Evolutionary conservation across 2,113 vertebrate genomes (phyloP).

Genomic region (Sander vitreus): DNA sequence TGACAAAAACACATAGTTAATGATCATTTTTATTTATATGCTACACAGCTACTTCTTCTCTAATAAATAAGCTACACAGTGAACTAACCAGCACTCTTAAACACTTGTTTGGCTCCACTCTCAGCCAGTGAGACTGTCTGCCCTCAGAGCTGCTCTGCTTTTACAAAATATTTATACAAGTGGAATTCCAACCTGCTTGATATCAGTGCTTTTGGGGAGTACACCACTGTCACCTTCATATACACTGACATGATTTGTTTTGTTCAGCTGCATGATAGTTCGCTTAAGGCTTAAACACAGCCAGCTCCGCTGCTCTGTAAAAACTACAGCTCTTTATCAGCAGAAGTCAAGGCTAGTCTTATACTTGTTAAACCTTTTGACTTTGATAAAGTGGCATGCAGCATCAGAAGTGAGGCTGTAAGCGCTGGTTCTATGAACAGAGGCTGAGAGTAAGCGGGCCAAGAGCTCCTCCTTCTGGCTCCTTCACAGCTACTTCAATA

Average conservation of each 20-base stretch:
- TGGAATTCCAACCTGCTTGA: not conserved
- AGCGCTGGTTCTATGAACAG: not conserved
- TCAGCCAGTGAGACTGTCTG: not conserved
- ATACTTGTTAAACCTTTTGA: not conserved
- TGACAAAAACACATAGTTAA: too few relatives aligned
- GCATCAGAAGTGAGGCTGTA: not conserved
- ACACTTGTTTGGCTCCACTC: not conserved
- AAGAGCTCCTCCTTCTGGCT: slow-evolving; percentile 43
- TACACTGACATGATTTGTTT: not conserved
- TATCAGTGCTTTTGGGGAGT: not conserved
- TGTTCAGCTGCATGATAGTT: not conserved
- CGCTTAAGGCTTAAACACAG: not conserved
- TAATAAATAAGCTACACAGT: not conserved
- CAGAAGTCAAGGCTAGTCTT: not conserved
- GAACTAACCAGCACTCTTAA: not conserved
- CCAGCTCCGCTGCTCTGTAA: not conserved
- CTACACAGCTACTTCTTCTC: not conserved
- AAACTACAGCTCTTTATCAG: not conserved
- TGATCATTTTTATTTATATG: not conserved
- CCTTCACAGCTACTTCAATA: not conserved
- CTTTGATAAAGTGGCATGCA: not conserved
- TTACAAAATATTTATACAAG: not conserved
- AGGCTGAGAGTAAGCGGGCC: slow-evolving; percentile 1
- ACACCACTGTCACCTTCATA: not conserved
- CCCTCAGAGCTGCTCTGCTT: not conserved